Conservation (phyloP, 64 coral and sea anemone genomes). For the Platygyra sinensis region DNA sequence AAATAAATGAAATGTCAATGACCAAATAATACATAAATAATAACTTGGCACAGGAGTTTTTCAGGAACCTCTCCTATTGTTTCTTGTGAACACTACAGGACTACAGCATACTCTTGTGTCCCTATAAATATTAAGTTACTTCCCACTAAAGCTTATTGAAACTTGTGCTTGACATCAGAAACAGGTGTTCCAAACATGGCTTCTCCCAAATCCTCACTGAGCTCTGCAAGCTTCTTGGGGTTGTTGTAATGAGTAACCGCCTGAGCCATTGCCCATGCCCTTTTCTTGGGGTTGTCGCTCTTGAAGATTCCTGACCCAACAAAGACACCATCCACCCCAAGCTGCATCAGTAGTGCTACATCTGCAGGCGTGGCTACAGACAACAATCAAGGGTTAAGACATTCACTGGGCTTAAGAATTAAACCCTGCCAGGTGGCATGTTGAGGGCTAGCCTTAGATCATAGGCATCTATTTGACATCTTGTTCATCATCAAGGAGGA, state of each 20-base stretch:
- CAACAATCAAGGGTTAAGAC: neutral
- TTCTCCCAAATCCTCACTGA: slow-evolving; percentile 95
- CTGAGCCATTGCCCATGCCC: slow-evolving; percentile 98
- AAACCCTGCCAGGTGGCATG: too few relatives aligned
- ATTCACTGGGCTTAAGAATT: too few relatives aligned
- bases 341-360: slow-evolving; percentile 92
- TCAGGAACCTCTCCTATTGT: too few relatives aligned
- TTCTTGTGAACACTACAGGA: too few relatives aligned
- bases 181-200: slow-evolving; percentile 98
- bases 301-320: slow-evolving; percentile 99
- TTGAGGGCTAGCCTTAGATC: too few relatives aligned
- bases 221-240: slow-evolving; percentile 90
- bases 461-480: too few relatives aligned
- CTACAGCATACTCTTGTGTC: too few relatives aligned
- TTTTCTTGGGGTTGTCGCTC: slow-evolving; percentile 83
- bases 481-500: too few relatives aligned
- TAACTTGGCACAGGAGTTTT: too few relatives aligned
- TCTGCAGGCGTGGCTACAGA: slow-evolving; percentile 90
- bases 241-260: slow-evolving; percentile 95
- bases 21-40: too few relatives aligned
- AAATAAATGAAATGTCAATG: too few relatives aligned
- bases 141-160: neutral
- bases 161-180: slow-evolving; percentile 3
- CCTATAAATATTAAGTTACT: too few relatives aligned
- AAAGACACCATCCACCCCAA: slow-evolving; percentile 98